Base-by-base conservation (phyloP, 1,140 invertebrate species). In the Halesus radiatus region DNA sequence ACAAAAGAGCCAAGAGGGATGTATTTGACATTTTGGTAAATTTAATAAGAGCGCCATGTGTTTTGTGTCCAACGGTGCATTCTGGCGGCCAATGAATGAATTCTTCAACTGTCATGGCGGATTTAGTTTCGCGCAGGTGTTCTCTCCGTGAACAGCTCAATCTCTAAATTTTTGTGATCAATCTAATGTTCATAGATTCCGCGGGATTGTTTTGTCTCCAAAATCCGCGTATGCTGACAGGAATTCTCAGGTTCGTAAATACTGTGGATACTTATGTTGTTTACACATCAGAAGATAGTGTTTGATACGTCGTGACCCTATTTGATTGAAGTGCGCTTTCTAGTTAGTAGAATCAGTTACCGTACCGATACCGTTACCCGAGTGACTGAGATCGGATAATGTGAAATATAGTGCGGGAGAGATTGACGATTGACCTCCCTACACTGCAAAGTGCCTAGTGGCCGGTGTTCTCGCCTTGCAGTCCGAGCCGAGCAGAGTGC, bases 81-180 rank as follows among this genome's bases (percentile, higher is more conserved):
- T 74, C 88, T 89, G 84, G 85, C 84, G 86, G 82, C 83, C 84
- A 84, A 75, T 84, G 84, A 80, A 80, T 50, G 77, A 85, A 87
- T 85, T 81, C 83, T 76, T 32, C 32, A 88, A 88, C 84, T 87
- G 85, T 88, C 86, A 89, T 89, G 88, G 88, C 88, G 86, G 86
- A 86, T 85, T 86, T 86, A 87, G 87, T 88, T 81, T 87, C 85
- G 88, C 84, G 85, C 87, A 85, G 84, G 78, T 79, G 78, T 79
- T 79, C 78, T 66, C 18, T 73, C 26, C 56, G 78, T 20, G 78
- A 79, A 56, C 53, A 74, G 70, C 78, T 73, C 68, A 20, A 74
- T 73, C 70, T 50, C 54, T 74, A 29, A 26, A 58, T 37, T 62
- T 73, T 64, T 74, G 66, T 73, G 58, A 29, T 74, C 16, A 32